Percentiles rank a stretch among this genome's conserved stretches.
Evolutionary conservation across 2,888 invertebrate genomes (phyloP).

Genomic region (Dicyrtoma fusca): DNA sequence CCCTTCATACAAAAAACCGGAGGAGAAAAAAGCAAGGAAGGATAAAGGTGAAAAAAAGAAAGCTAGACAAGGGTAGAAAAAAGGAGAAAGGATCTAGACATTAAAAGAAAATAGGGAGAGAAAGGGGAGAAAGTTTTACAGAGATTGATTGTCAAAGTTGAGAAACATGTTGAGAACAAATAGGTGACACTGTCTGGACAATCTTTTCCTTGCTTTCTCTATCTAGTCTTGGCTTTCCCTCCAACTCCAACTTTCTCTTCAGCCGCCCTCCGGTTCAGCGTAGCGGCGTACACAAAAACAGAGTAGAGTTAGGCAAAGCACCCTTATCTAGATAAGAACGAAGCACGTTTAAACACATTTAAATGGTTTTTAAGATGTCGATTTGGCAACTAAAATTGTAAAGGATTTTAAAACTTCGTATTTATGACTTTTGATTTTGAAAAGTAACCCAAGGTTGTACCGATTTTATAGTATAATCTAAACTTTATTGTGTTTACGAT

Average conservation of each 20-base stretch:
- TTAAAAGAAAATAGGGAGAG: not conserved
- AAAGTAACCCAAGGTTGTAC: no score
- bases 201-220: not conserved
- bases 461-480: no score
- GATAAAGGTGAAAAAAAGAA: not conserved
- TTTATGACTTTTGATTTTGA: no score
- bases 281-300: not conserved
- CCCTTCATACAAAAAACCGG: no score
- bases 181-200: slow-evolving; percentile 22
- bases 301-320: no score
- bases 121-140: slow-evolving; percentile 14
- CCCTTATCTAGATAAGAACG: no score
- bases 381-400: no score
- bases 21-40: no score
- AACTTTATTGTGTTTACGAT: no score
- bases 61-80: not conserved
- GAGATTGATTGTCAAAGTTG: slow-evolving; percentile 35
- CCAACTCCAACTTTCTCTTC: not conserved
- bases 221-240: not conserved
- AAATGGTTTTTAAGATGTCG: no score
- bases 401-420: no score
- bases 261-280: not conserved
- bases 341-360: no score
- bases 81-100: not conserved
- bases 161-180: slow-evolving; percentile 25